These are phyloP conservation scores for Baronia brevicornis DNA, from an alignment of 2,888 invertebrate genomes.

Conservation along the genomic window DNA sequence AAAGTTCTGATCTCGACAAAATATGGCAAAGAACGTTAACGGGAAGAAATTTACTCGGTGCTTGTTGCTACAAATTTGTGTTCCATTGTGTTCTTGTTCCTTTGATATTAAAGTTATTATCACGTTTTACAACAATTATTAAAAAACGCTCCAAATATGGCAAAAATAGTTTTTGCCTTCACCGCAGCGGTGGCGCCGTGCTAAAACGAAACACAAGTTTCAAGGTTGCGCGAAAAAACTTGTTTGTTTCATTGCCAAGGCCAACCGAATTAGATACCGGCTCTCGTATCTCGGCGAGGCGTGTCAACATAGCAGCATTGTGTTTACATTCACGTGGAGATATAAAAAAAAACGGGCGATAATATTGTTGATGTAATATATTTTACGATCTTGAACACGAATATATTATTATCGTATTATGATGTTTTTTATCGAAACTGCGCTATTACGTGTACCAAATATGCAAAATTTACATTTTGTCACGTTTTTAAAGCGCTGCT, in stretches of 20 bases:
- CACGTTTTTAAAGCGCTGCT: too few species aligned
- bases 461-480: neutral
- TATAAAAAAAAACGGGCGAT: conserved; percentile 43
- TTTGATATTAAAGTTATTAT: neutral
- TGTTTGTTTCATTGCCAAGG: conserved; percentile 73
- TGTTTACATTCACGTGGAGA: conserved; percentile 57
- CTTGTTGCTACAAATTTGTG: too few species aligned
- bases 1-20: too few species aligned
- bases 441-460: conserved; percentile 3
- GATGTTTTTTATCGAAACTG: conserved; percentile 5
- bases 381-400: conserved; percentile 17
- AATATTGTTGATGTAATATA: conserved; percentile 26
- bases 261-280: conserved; percentile 66
- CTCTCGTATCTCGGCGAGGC: conserved; percentile 51
- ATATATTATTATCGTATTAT: conserved; percentile 15
- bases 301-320: conserved; percentile 56
- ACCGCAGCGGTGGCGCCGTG: conserved; percentile 27
- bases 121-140: neutral
- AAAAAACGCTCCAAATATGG: conserved; percentile 6
- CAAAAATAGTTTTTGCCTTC: conserved; percentile 14
- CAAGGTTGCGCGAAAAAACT: conserved; percentile 53
- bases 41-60: too few species aligned
- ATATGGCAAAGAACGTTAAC: too few species aligned
- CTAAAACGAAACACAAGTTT: conserved; percentile 44
- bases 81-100: neutral